A percentile compares a stretch with the other conserved stretches of the same genome.
Evolutionary conservation across 2,888 invertebrate genomes (phyloP).

Genomic region (Ochropleura plecta): DNA sequence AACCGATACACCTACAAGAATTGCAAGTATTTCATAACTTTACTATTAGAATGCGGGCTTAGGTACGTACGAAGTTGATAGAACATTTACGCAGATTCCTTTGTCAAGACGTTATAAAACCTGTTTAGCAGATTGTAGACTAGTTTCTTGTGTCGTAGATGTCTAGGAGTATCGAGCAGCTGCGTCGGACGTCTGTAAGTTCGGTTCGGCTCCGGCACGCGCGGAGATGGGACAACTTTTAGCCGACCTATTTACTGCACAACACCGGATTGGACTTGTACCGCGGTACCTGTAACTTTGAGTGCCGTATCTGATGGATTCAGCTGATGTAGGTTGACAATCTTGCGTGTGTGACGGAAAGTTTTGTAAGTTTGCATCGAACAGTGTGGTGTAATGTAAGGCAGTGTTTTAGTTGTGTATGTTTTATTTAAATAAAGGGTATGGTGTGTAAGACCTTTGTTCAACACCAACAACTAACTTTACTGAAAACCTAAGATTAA

Average conservation of each 20-base stretch:
- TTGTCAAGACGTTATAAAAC: slow-evolving; percentile 49
- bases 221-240: slow-evolving; percentile 72
- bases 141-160: slow-evolving; percentile 58
- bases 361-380: slow-evolving; percentile 47
- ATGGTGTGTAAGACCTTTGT: not conserved
- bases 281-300: slow-evolving; percentile 70
- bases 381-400: not conserved
- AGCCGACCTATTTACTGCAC: slow-evolving; percentile 76
- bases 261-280: slow-evolving; percentile 68
- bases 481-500: not conserved
- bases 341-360: slow-evolving; percentile 43
- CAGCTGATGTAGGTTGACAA: slow-evolving; percentile 64
- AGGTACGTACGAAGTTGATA: slow-evolving; percentile 11
- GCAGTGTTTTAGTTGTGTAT: slow-evolving; percentile 6
- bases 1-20: slow-evolving; percentile 36
- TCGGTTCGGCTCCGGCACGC: slow-evolving; percentile 69
- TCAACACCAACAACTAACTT: not conserved
- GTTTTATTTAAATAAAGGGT: not conserved
- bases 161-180: slow-evolving; percentile 64
- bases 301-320: slow-evolving; percentile 70
- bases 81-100: slow-evolving; percentile 37
- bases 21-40: slow-evolving; percentile 31
- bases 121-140: slow-evolving; percentile 47
- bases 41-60: slow-evolving; percentile 1
- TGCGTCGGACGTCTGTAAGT: slow-evolving; percentile 69